phyloP scores from a whole-genome alignment of 2,888 invertebrate species.

The Polyommatus icarus region DNA sequence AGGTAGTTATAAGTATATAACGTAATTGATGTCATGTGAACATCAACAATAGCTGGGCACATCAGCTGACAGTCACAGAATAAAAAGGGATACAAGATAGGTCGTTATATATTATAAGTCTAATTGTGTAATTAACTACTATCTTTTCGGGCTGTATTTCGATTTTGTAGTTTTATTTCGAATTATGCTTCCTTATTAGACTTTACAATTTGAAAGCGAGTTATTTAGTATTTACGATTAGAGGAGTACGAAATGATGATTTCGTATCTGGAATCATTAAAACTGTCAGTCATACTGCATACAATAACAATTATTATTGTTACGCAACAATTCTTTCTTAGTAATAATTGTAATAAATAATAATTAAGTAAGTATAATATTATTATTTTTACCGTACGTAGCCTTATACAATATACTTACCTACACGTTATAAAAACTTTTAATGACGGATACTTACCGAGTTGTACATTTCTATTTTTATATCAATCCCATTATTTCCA shows the following conservation, averaged over 20 bases:
- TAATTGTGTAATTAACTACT: slow-evolving; percentile 11
- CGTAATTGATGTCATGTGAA: slow-evolving; percentile 13
- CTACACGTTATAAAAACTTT: too few species aligned
- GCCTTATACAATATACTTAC: neutral
- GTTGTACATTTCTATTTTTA: neutral
- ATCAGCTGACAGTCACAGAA: slow-evolving; percentile 53
- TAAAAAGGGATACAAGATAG: slow-evolving; percentile 53
- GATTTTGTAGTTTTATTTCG: neutral
- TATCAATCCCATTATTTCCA: neutral
- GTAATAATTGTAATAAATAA: neutral
- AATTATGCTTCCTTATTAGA: neutral
- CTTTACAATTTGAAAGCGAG: neutral
- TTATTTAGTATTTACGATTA: neutral
- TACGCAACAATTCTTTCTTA: neutral
- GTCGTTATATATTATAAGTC: too few species aligned
- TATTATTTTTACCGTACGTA: neutral
- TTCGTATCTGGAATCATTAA: neutral
- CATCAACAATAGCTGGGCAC: slow-evolving; percentile 34
- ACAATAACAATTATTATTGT: neutral
- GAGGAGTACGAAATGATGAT: neutral
- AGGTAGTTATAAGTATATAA: too few species aligned
- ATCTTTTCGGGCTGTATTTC: neutral
- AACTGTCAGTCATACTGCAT: neutral
- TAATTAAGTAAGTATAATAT: neutral
- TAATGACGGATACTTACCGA: neutral